Evolutionary conservation across 2,797 vertebrate species (phyloP).

Genomic region (Sebastes steindachneri): DNA sequence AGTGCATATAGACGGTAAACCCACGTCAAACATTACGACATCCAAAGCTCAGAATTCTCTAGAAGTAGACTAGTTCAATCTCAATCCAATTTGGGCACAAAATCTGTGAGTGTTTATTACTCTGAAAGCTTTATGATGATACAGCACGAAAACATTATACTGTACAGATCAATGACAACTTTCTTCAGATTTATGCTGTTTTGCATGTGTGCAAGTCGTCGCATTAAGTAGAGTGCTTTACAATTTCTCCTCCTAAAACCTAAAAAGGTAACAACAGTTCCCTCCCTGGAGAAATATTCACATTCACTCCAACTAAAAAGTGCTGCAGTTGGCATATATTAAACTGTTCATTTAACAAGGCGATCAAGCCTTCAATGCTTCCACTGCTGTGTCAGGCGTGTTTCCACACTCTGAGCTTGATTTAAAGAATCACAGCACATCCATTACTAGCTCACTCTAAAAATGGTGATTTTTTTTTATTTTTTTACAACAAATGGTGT

Average conservation of each 20-base stretch:
- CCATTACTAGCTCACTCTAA: background rate
- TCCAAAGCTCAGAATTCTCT: background rate
- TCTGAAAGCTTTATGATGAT: background rate
- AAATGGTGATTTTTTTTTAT: constrained; percentile 14
- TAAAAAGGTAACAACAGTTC: constrained; percentile 19
- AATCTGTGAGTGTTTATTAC: background rate
- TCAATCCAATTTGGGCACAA: background rate
- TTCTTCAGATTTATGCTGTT: background rate
- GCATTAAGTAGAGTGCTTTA: background rate
- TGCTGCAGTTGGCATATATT: constrained; percentile 57
- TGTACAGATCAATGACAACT: constrained; percentile 2
- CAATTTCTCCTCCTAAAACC: constrained; percentile 1
- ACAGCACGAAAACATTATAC: background rate
- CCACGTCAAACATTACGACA: background rate
- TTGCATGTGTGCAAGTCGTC: background rate
- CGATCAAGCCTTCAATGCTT: constrained; percentile 48
- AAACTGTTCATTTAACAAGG: constrained; percentile 64
- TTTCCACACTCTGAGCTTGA: constrained; percentile 56
- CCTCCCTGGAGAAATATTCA: constrained; percentile 18
- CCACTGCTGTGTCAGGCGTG: constrained; percentile 62
- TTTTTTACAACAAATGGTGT: background rate
- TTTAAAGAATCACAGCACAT: constrained; percentile 52
- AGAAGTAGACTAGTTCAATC: background rate
- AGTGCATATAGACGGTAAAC: background rate
- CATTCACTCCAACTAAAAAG: constrained; percentile 50